phyloP scores from a whole-genome alignment of 1,140 invertebrate genomes.

The Mylabris phalerata region DNA sequence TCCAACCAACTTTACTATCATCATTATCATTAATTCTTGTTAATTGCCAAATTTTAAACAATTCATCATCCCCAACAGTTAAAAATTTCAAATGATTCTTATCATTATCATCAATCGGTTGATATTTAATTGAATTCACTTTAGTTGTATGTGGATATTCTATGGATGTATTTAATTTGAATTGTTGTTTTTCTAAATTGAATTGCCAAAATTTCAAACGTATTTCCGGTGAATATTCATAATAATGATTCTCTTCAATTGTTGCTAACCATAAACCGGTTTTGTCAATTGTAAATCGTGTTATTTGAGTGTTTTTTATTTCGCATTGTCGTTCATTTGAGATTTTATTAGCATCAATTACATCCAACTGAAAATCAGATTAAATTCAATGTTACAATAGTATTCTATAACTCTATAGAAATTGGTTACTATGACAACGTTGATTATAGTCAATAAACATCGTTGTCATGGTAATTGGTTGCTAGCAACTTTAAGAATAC shows the following conservation, averaged over 20 bases:
- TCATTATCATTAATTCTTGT: slow-evolving; percentile 44
- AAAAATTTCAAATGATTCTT: slow-evolving; percentile 49
- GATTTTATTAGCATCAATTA: slow-evolving; percentile 65
- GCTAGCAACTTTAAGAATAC: too few relatives aligned
- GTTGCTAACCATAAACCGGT: slow-evolving; percentile 73
- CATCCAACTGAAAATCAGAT: slow-evolving; percentile 57
- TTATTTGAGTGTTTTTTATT: slow-evolving; percentile 64
- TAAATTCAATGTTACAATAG: not conserved
- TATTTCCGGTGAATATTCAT: slow-evolving; percentile 54
- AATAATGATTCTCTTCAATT: slow-evolving; percentile 58
- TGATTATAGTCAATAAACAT: too few relatives aligned
- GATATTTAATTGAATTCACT: slow-evolving; percentile 56
- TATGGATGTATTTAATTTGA: slow-evolving; percentile 63
- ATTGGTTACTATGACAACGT: too few relatives aligned
- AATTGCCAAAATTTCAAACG: slow-evolving; percentile 77
- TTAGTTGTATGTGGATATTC: slow-evolving; percentile 62
- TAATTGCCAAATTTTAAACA: slow-evolving; percentile 69
- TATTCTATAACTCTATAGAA: too few relatives aligned
- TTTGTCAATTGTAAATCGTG: slow-evolving; percentile 56
- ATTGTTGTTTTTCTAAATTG: slow-evolving; percentile 48
- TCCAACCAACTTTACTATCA: slow-evolving; percentile 48
- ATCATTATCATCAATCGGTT: slow-evolving; percentile 43
- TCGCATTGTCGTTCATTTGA: slow-evolving; percentile 52
- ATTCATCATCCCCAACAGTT: slow-evolving; percentile 60
- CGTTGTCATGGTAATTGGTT: too few relatives aligned